Conservation (phyloP, 92 coral and sea anemone genomes). For the Blastomussa wellsi region DNA sequence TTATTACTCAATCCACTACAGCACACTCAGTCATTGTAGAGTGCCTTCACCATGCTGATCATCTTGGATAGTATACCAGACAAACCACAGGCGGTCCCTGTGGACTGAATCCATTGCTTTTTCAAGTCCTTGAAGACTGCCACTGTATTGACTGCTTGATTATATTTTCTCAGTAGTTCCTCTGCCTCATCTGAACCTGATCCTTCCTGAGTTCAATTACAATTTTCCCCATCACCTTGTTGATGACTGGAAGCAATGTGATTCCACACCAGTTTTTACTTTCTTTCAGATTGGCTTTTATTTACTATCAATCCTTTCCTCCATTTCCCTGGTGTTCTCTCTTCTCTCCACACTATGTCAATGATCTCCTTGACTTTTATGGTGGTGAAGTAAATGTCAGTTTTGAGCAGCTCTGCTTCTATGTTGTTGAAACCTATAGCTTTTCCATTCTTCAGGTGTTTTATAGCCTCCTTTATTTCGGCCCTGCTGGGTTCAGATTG, state of each 20-base stretch:
- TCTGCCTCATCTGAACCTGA: too few species aligned
- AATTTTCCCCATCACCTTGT: conserved; percentile 49
- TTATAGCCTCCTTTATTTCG: not conserved
- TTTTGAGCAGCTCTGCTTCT: too few species aligned
- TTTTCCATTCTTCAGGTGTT: not conserved
- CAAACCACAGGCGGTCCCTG: conserved; percentile 24
- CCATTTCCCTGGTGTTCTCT: conserved; percentile 33
- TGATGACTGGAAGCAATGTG: conserved; percentile 40
- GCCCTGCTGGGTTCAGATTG: not conserved
- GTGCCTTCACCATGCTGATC: conserved; percentile 20
- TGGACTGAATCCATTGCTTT: conserved; percentile 49
- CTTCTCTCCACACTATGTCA: conserved; percentile 23
- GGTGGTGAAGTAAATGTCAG: conserved; percentile 36
- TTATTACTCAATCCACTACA: conserved; percentile 37
- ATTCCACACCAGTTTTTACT: too few species aligned
- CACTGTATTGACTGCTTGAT: conserved; percentile 48
- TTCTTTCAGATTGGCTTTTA: too few species aligned
- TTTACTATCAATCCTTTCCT: too few species aligned
- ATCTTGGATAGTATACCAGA: conserved; percentile 36
- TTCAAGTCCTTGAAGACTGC: conserved; percentile 55
- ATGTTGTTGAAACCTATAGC: conserved; percentile 4
- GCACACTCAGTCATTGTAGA: conserved; percentile 20
- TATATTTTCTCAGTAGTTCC: conserved; percentile 44
- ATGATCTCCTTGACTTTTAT: conserved; percentile 28
- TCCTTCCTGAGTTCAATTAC: too few species aligned